Conservation (phyloP, 2,113 vertebrate genomes). For the Silurus meridionalis region DNA sequence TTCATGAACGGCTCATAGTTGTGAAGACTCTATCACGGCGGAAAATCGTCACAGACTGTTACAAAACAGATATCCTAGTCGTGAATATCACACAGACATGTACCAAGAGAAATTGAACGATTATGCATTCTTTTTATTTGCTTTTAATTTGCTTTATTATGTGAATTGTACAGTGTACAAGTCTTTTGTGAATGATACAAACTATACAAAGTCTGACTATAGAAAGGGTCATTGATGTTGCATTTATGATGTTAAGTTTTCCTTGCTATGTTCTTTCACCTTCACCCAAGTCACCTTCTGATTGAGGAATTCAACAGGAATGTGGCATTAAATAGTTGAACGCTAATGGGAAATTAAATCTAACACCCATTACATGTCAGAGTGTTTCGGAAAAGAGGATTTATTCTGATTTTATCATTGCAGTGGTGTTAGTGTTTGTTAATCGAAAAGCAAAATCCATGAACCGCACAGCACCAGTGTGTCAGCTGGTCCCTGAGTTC, state of each 20-base stretch:
- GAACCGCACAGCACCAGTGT: background rate
- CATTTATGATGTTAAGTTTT: background rate
- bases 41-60: background rate
- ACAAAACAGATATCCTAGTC: background rate
- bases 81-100: background rate
- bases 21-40: background rate
- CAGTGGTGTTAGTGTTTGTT: background rate
- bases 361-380: background rate
- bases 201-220: background rate
- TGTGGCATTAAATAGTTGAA: background rate
- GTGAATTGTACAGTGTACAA: background rate
- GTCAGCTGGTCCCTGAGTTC: constrained; percentile 6
- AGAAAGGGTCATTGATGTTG: background rate
- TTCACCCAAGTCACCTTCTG: background rate
- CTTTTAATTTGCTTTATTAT: background rate
- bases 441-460: background rate
- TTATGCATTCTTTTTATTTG: background rate
- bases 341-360: background rate
- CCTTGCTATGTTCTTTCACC: background rate
- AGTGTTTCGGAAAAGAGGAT: background rate
- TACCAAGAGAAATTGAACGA: background rate
- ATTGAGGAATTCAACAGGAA: background rate
- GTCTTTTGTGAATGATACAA: background rate
- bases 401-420: background rate
- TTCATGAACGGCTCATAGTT: background rate